Percentiles rank a stretch among this genome's conserved stretches.
These are phyloP conservation scores for Drosophila micromelanica DNA, from an alignment of 1,140 invertebrate genomes.

Conservation along the genomic window DNA sequence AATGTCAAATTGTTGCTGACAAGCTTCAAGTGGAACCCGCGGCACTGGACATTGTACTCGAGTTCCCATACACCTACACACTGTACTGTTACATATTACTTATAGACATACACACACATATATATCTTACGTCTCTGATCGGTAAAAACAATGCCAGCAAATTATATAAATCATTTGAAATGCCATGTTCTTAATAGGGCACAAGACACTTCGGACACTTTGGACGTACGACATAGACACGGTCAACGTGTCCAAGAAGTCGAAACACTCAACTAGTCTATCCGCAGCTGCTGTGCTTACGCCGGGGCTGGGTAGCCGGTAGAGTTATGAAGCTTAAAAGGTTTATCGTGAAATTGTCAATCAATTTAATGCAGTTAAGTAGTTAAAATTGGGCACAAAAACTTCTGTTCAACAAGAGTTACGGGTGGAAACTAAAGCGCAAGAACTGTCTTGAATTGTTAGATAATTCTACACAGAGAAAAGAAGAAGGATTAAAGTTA, in stretches of 20 bases:
- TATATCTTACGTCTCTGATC: constrained; percentile 64
- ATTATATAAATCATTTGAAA: constrained; percentile 81
- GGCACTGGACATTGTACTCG: constrained; percentile 55
- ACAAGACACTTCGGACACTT: constrained; percentile 67
- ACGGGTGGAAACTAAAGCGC: too few relatives aligned
- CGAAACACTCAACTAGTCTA: constrained; percentile 21
- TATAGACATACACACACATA: neutral
- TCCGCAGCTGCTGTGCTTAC: constrained; percentile 62
- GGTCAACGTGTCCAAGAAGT: constrained; percentile 58
- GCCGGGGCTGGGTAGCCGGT: constrained; percentile 6
- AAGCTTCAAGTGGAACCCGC: constrained; percentile 25
- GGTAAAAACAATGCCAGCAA: constrained; percentile 61
- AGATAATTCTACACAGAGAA: too few relatives aligned
- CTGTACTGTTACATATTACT: neutral
- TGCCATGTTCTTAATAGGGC: constrained; percentile 77
- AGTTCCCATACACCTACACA: constrained; percentile 34
- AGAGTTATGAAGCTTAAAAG: constrained; percentile 2
- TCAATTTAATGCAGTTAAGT: constrained; percentile 28
- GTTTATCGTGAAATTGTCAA: constrained; percentile 59
- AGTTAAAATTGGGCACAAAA: neutral
- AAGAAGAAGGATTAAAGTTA: too few relatives aligned
- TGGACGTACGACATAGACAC: constrained; percentile 64
- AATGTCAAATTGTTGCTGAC: constrained; percentile 78
- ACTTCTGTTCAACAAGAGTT: neutral
- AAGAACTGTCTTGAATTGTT: too few relatives aligned